phyloP scores from a whole-genome alignment of 2,888 invertebrate species.

The Melipona bicolor region DNA sequence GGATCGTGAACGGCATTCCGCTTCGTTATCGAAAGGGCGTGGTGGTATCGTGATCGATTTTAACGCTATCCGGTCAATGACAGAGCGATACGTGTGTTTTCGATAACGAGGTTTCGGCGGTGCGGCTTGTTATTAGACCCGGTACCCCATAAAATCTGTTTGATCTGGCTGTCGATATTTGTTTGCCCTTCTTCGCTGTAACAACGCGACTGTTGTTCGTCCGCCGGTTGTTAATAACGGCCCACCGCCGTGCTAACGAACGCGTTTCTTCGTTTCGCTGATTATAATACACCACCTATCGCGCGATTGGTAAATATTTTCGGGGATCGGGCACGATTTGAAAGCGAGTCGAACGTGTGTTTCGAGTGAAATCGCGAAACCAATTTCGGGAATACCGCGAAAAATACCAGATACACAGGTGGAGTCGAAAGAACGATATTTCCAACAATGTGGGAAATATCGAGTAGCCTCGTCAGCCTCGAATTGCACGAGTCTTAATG shows the following conservation, averaged over 20 bases:
- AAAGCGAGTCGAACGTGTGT: too few species aligned
- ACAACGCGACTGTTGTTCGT: not conserved
- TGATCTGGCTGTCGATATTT: slow-evolving; percentile 28
- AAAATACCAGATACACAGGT: too few species aligned
- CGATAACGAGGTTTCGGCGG: slow-evolving; percentile 36
- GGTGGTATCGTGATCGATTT: slow-evolving; percentile 55
- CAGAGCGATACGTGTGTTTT: slow-evolving; percentile 45
- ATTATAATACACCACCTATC: not conserved
- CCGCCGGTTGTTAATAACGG: not conserved
- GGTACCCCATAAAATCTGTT: slow-evolving; percentile 28
- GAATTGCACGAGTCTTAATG: not conserved
- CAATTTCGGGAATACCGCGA: too few species aligned
- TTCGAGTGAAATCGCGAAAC: too few species aligned
- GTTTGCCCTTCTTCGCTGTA: not conserved
- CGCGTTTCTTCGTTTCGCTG: not conserved
- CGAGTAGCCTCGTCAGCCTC: too few species aligned
- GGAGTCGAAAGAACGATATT: too few species aligned
- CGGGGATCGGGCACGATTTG: not conserved
- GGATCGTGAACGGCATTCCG: slow-evolving; percentile 39
- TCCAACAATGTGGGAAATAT: too few species aligned
- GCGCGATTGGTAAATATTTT: not conserved
- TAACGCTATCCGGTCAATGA: slow-evolving; percentile 55
- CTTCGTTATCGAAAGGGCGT: slow-evolving; percentile 58
- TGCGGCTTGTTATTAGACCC: slow-evolving; percentile 27
- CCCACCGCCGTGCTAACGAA: not conserved